Base-by-base conservation (phyloP, 2,888 invertebrate genomes). In the Euplagia quadripunctaria region DNA sequence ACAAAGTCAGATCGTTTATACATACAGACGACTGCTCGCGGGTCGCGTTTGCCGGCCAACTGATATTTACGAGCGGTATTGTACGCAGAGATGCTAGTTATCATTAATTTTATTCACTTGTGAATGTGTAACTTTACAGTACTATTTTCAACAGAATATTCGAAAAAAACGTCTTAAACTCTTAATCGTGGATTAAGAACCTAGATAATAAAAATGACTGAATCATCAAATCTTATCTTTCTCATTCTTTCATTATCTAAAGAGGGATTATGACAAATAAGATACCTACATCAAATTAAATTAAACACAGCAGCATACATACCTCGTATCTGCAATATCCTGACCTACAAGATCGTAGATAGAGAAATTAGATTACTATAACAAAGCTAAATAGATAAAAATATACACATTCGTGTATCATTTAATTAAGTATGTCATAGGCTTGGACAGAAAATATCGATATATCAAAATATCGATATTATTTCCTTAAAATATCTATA, bases 21-120 rank as follows among this genome's bases (percentile, higher is more conserved):
- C 51, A 41, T 46, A 49, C 1, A 42, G 69, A 65, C 76, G 75
- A 77, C 79, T 77, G 81, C 73, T 71, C 77, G 73, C 73, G 69
- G 75, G 58, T 68, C 77, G 69, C 76, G 74, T 49, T 79, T 79
- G 70, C 68, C 61, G 31, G 31, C 6, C 6, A 31, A 61, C 61
- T 61, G 61, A 61, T 61, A 61, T 61, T 31, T 14, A 46, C 43
- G 43, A 3, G 9, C 12, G 12, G 31, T 61, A 31, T 61, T 6
- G 9, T 14, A 61, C 61, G 61, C 61, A 67, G 76, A 68, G 64
- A 68, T 73, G 74, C 76, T 78, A 31, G 31, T 31, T 31, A 79
- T 84, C 79, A 81, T 79, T 75, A 70, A 74, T 74, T 80, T 75
- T 77, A 79, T 79, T 77, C 70, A 79, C 77, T 81, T 79, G 76